Evolutionary conservation across 2,797 vertebrate species (phyloP).

Genomic region (Threskiornis aethiopicus): DNA sequence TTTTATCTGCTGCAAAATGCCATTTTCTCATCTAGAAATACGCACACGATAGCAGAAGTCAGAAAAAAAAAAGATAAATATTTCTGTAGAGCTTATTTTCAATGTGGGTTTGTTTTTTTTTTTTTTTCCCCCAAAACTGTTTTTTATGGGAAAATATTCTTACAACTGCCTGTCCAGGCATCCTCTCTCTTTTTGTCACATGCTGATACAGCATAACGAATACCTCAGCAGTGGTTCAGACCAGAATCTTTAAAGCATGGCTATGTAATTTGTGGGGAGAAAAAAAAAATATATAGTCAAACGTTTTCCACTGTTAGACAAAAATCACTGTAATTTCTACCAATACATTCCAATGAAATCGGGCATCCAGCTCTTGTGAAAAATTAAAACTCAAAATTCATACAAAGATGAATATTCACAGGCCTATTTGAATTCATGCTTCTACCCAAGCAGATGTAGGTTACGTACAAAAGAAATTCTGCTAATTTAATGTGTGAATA

Average conservation of each 20-base stretch:
- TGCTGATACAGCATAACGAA: neutral
- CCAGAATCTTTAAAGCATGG: neutral
- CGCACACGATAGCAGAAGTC: neutral
- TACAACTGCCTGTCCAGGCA: neutral
- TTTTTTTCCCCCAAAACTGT: too few relatives aligned
- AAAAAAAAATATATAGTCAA: neutral
- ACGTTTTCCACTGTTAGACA: neutral
- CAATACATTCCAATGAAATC: neutral
- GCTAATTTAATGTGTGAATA: neutral
- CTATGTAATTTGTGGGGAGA: fast-evolving
- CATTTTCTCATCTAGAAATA: neutral
- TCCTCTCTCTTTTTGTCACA: neutral
- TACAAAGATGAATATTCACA: neutral
- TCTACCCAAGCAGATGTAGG: neutral
- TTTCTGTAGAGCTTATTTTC: neutral
- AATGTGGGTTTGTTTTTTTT: too few relatives aligned
- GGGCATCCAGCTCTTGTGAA: neutral
- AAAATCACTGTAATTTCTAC: neutral
- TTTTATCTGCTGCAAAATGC: neutral
- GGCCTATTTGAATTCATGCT: neutral
- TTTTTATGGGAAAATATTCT: neutral
- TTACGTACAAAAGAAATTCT: neutral
- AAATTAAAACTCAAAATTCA: neutral
- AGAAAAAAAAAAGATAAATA: neutral
- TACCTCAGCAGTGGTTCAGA: neutral